phyloP scores from a whole-genome alignment of 2,888 invertebrate genomes.

The Sarcophaga rosellei region DNA sequence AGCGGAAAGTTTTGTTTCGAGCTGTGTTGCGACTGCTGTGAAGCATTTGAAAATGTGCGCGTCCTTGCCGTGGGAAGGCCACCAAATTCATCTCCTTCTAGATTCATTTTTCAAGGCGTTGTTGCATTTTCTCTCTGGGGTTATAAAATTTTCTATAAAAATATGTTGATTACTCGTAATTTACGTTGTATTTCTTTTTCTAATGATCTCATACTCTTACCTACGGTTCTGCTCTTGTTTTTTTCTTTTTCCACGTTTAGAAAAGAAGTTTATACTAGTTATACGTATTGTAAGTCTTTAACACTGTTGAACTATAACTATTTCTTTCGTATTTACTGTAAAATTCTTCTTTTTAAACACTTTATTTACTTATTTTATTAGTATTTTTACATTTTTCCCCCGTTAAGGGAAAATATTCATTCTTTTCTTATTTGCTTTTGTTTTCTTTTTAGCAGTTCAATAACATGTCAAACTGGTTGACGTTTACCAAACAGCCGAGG shows the following conservation, averaged over 20 bases:
- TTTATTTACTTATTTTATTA: slow-evolving; percentile 23
- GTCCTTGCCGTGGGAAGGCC: not conserved
- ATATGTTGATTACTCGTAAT: not conserved
- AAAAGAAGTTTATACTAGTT: too few relatives aligned
- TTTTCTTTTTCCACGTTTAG: not conserved
- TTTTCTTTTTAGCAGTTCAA: slow-evolving; percentile 17
- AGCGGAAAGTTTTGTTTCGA: slow-evolving; percentile 43
- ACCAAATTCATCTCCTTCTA: not conserved
- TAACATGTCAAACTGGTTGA: slow-evolving; percentile 48
- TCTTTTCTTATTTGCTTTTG: slow-evolving; percentile 4
- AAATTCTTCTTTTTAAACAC: not conserved
- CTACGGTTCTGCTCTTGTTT: not conserved
- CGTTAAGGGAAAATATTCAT: not conserved
- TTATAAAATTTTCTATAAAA: not conserved
- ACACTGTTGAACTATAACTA: too few relatives aligned
- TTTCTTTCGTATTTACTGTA: not conserved
- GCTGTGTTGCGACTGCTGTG: slow-evolving; percentile 55
- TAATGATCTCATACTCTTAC: slow-evolving; percentile 28
- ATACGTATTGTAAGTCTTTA: too few relatives aligned
- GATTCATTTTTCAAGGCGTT: slow-evolving; percentile 26
- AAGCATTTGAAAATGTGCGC: slow-evolving; percentile 45
- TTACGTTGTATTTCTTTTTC: not conserved
- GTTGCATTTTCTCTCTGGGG: not conserved
- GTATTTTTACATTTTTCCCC: slow-evolving; percentile 26
- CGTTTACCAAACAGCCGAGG: not conserved